phyloP scores from a whole-genome alignment of 2,797 vertebrate species.

The Rhabdomys pumilio region DNA sequence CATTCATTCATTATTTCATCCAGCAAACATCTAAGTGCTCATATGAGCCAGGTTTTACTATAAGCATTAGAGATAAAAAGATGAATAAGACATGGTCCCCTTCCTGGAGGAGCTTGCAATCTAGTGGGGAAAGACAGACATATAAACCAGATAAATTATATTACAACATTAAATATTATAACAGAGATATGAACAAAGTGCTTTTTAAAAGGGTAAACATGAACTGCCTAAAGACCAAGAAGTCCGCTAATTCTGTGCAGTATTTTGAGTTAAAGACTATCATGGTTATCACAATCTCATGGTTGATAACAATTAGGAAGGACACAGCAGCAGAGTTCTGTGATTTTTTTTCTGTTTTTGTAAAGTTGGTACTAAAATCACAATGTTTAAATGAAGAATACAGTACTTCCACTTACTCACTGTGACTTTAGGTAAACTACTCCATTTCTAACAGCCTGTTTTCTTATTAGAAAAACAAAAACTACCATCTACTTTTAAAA shows the following conservation, averaged over 20 bases:
- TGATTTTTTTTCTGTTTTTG: neutral
- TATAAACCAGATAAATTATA: constrained; percentile 83
- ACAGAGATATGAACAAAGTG: constrained; percentile 86
- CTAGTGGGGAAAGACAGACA: constrained; percentile 83
- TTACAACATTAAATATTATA: constrained; percentile 79
- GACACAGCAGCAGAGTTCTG: constrained; percentile 31
- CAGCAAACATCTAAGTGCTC: constrained; percentile 78
- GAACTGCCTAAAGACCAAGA: constrained; percentile 73
- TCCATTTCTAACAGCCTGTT: constrained; percentile 63
- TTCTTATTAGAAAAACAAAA: constrained; percentile 77
- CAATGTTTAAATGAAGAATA: constrained; percentile 56
- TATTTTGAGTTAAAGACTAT: constrained; percentile 60
- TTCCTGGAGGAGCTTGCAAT: constrained; percentile 84
- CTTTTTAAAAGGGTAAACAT: constrained; percentile 77
- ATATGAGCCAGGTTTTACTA: constrained; percentile 76
- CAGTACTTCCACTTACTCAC: constrained; percentile 33
- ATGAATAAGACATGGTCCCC: constrained; percentile 88
- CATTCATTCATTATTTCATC: constrained; percentile 80
- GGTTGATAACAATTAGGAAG: constrained; percentile 45
- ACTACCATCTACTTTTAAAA: constrained; percentile 58
- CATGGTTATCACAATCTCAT: constrained; percentile 69
- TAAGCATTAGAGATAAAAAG: constrained; percentile 83
- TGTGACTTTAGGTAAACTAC: constrained; percentile 61
- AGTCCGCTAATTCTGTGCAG: constrained; percentile 55
- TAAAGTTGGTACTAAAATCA: constrained; percentile 61